These are phyloP conservation scores for Alethe diademata DNA, from an alignment of 2,113 vertebrate species.

Conservation along the genomic window DNA sequence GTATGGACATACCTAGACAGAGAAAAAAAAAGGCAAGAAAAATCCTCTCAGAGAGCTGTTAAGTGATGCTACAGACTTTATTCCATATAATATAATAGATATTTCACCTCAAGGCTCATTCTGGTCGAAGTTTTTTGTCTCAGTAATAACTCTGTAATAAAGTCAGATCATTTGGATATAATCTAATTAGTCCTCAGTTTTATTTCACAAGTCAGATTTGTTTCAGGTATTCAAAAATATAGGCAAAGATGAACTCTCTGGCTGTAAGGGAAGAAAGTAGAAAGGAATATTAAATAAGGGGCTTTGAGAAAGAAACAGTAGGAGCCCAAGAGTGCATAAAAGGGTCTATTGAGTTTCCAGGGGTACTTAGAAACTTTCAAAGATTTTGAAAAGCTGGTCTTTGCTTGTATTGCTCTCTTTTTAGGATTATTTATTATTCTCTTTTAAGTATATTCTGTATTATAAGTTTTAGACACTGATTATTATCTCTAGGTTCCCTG, in stretches of 20 bases:
- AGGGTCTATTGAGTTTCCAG: neutral
- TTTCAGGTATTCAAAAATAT: neutral
- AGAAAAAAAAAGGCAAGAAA: neutral
- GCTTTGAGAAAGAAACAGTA: neutral
- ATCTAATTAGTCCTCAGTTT: neutral
- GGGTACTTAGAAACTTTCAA: neutral
- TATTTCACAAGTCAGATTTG: neutral
- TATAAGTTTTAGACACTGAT: neutral
- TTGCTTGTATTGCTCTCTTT: neutral
- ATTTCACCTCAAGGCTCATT: neutral
- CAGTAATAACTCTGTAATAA: neutral
- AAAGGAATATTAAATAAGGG: neutral
- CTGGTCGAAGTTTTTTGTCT: neutral
- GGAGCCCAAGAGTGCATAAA: neutral
- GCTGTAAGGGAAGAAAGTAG: neutral
- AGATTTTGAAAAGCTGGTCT: neutral
- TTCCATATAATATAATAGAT: neutral
- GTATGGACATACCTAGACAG: neutral
- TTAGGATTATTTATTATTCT: neutral
- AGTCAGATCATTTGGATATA: neutral
- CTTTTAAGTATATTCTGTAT: neutral
- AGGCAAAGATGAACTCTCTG: neutral
- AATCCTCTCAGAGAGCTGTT: neutral
- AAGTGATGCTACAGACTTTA: neutral
- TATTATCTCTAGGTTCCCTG: neutral